Conservation (phyloP, 2,797 vertebrate genomes). For the Ctenosaura bakeri region DNA sequence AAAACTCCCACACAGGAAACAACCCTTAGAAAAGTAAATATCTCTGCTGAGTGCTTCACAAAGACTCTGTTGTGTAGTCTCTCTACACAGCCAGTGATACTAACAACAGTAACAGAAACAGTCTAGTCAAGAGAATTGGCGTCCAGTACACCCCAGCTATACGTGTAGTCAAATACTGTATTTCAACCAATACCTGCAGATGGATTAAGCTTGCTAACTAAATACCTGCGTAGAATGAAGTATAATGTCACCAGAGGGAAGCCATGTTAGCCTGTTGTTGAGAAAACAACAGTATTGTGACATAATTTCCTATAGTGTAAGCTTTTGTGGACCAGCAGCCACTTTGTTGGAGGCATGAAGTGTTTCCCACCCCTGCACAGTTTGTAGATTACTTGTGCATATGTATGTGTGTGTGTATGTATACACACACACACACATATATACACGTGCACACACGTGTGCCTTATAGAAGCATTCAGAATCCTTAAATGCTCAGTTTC, state of each 20-base stretch:
- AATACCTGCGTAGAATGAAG: background rate
- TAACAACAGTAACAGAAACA: conserved; percentile 34
- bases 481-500: too few relatives aligned
- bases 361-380: background rate
- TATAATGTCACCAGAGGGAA: background rate
- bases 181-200: conserved; percentile 9
- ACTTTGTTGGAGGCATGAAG: background rate
- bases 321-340: background rate
- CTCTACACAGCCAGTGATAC: background rate
- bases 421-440: too few relatives aligned
- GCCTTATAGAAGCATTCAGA: too few relatives aligned
- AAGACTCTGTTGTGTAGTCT: conserved; percentile 34
- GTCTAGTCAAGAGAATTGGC: conserved; percentile 17
- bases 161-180: background rate
- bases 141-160: background rate
- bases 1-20: background rate
- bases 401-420: too few relatives aligned
- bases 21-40: background rate
- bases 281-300: background rate
- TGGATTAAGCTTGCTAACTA: background rate
- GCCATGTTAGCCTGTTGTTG: background rate
- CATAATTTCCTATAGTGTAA: background rate
- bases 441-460: too few relatives aligned
- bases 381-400: background rate
- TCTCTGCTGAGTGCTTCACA: conserved; percentile 11